Conservation (phyloP, 2,888 invertebrate species). For the Lepidonotus clava region DNA sequence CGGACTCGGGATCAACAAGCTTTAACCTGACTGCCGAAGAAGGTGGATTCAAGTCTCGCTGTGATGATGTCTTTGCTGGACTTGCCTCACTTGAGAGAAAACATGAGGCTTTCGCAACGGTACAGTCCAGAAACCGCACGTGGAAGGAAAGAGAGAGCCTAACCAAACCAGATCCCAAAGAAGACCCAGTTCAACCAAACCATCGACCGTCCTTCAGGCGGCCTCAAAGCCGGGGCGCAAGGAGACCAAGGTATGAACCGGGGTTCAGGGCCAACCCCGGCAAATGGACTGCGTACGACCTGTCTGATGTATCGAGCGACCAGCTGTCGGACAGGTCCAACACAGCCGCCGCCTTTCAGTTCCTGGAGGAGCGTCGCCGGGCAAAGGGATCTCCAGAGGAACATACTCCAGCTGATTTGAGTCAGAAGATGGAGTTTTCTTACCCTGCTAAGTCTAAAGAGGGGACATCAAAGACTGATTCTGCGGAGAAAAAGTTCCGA, state of each 20-base stretch:
- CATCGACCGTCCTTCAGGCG: neutral
- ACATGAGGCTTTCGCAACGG: slow-evolving; percentile 6
- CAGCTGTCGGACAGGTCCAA: slow-evolving; percentile 36
- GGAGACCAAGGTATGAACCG: neutral
- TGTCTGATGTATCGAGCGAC: slow-evolving; percentile 28
- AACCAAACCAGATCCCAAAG: neutral
- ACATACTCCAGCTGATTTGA: slow-evolving; percentile 4
- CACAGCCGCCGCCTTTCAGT: slow-evolving; percentile 45
- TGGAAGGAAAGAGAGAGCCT: neutral
- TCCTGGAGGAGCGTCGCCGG: slow-evolving; percentile 5
- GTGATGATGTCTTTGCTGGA: slow-evolving; percentile 28
- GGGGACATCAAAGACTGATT: neutral
- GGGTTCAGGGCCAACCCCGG: slow-evolving; percentile 29
- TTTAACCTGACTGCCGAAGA: neutral
- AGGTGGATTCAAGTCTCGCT: slow-evolving; percentile 3
- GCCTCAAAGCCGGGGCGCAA: neutral
- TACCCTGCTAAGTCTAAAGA: neutral
- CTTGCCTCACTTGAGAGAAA: slow-evolving; percentile 47
- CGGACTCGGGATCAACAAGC: neutral
- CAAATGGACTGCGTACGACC: slow-evolving; percentile 44
- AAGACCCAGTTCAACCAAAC: neutral
- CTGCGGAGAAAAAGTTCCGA: slow-evolving; percentile 8
- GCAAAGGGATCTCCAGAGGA: neutral
- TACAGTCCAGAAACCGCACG: neutral
- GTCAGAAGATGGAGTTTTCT: neutral